Conservation (phyloP, 2,888 invertebrate genomes). For the Megamerina dolium region DNA sequence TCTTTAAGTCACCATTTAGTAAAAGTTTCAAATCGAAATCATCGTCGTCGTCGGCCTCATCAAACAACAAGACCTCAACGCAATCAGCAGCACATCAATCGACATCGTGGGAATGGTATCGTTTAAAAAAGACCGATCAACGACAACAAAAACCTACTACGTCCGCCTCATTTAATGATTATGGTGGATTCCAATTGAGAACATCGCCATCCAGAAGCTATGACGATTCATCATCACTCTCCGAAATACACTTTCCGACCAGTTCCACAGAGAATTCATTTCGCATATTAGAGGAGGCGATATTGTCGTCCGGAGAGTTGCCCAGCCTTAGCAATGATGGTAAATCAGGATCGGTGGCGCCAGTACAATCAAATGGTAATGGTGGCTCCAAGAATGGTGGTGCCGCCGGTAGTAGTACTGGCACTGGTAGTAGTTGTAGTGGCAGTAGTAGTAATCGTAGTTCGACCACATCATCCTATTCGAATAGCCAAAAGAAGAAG, state of each 20-base stretch:
- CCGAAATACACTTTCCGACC: constrained; percentile 41
- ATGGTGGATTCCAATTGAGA: constrained; percentile 11
- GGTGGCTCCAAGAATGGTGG: too few species aligned
- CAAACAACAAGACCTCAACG: constrained; percentile 20
- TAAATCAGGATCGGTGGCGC: too few species aligned
- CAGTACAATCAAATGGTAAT: constrained; percentile 10
- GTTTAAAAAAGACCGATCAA: constrained; percentile 35
- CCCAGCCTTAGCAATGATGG: too few species aligned
- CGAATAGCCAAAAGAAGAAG: too few species aligned
- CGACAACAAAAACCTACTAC: constrained; percentile 9
- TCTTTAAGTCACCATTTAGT: constrained; percentile 54
- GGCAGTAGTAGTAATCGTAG: constrained; percentile 33
- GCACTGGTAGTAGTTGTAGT: constrained; percentile 32
- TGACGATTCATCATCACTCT: constrained; percentile 36
- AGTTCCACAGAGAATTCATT: constrained; percentile 42
- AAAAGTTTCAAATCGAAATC: constrained; percentile 44
- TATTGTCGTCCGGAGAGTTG: constrained; percentile 31
- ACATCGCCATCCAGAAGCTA: constrained; percentile 16
- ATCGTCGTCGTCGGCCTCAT: constrained; percentile 17
- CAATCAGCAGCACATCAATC: constrained; percentile 40
- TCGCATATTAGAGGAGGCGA: constrained; percentile 42
- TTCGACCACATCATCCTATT: constrained; percentile 37
- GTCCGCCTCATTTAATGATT: constrained; percentile 14
- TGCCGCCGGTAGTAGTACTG: constrained; percentile 13
- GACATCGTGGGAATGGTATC: constrained; percentile 50